A percentile compares a stretch with the other conserved stretches of the same genome.
phyloP scores from a whole-genome alignment of 2,797 vertebrate genomes.

The Liparis tanakae region DNA sequence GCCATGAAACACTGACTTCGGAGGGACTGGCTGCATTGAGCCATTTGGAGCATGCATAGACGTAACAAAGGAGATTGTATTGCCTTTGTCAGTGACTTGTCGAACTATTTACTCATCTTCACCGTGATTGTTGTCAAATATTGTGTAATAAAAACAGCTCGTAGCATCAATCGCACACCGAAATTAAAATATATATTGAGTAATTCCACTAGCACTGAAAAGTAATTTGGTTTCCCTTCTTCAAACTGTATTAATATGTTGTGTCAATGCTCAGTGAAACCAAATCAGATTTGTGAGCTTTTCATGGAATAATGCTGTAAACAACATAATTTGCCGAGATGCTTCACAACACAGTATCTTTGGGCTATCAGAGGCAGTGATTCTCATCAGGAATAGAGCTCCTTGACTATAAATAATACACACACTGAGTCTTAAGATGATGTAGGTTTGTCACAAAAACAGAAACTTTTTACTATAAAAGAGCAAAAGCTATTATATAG shows the following conservation, averaged over 20 bases:
- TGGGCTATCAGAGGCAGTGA: conserved; percentile 42
- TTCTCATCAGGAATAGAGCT: conserved; percentile 63
- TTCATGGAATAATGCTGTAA: conserved; percentile 49
- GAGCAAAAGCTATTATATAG: conserved; percentile 80
- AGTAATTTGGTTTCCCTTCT: conserved; percentile 8
- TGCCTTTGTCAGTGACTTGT: conserved; percentile 48
- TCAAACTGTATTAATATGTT: conserved; percentile 46
- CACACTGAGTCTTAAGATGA: conserved; percentile 80
- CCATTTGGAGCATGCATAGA: conserved; percentile 40
- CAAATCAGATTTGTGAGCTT: conserved; percentile 53
- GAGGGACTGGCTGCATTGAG: conserved; percentile 61
- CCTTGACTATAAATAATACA: conserved; percentile 88
- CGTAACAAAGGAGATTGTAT: conserved; percentile 52
- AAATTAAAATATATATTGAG: conserved; percentile 27
- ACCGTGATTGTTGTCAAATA: conserved; percentile 36
- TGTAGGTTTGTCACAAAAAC: conserved; percentile 82
- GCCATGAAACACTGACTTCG: conserved; percentile 72
- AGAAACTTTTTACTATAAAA: conserved; percentile 88
- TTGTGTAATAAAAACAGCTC: conserved; percentile 29
- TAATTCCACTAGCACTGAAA: conserved; percentile 18
- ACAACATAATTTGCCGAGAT: conserved; percentile 52
- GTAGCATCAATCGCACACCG: conserved; percentile 17
- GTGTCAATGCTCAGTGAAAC: conserved; percentile 45
- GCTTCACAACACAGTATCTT: conserved; percentile 36
- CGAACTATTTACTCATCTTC: conserved; percentile 44